Evolutionary conservation across 2,797 vertebrate species (phyloP).

Genomic region (Galagoides demidoff): DNA sequence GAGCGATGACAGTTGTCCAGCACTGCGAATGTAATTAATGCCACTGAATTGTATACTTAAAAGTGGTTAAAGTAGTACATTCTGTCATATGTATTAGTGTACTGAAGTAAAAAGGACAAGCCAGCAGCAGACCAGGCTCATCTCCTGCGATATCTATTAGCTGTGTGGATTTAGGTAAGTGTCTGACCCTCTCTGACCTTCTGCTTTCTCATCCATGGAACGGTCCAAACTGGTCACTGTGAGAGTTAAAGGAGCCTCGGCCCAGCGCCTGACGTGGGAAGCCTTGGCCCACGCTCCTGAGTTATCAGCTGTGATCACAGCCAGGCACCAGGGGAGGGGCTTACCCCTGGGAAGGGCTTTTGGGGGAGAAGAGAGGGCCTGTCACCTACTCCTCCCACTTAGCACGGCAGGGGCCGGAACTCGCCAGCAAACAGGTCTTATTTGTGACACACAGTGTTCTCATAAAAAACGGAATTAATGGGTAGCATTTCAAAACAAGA

Average conservation of each 20-base stretch:
- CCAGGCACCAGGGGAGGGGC: neutral
- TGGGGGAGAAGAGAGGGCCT: too few species aligned
- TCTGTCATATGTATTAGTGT: neutral
- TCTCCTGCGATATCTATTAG: neutral
- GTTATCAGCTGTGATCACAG: neutral
- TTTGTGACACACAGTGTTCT: neutral
- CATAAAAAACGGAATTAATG: neutral
- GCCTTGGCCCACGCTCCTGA: neutral
- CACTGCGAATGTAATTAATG: neutral
- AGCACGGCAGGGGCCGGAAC: too few species aligned
- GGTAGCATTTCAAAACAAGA: neutral
- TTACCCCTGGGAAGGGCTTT: neutral
- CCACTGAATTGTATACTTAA: too few species aligned
- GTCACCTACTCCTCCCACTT: neutral
- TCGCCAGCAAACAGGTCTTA: neutral
- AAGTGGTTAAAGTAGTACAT: neutral
- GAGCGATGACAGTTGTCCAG: too few species aligned
- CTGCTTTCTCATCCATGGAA: neutral
- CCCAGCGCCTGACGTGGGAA: rapidly evolving
- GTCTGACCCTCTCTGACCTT: neutral
- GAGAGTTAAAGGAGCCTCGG: neutral
- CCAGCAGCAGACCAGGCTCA: neutral
- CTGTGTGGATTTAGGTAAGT: neutral
- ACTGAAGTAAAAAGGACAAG: neutral
- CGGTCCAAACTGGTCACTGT: neutral